Percentiles rank a stretch among this genome's conserved stretches.
Evolutionary conservation across 1,140 invertebrate genomes (phyloP).

Genomic region (Anthonomus grandis): DNA sequence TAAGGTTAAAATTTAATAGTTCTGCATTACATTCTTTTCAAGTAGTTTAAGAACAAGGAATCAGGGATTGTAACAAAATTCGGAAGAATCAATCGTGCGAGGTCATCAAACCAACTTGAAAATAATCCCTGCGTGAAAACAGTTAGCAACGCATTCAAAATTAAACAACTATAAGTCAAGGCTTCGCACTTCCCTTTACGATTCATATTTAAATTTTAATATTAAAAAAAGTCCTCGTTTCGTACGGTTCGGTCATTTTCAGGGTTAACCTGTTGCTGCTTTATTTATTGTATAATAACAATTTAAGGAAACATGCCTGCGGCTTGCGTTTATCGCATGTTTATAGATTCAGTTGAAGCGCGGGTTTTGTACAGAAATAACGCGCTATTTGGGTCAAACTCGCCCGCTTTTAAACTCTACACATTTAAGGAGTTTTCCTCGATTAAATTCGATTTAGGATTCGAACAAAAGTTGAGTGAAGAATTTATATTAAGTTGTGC

Average conservation of each 20-base stretch:
- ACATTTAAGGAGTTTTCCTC: too few species aligned
- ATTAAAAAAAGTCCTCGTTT: not conserved
- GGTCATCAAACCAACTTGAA: too few species aligned
- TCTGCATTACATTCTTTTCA: too few species aligned
- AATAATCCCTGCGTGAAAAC: too few species aligned
- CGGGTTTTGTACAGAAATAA: constrained; percentile 1
- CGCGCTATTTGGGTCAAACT: constrained; percentile 1
- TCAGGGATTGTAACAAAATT: too few species aligned
- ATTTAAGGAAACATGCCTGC: not conserved
- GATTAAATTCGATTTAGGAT: not conserved
- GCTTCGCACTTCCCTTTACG: too few species aligned
- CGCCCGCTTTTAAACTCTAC: too few species aligned
- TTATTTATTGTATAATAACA: not conserved
- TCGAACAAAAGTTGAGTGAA: not conserved
- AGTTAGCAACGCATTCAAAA: too few species aligned
- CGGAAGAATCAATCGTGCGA: too few species aligned
- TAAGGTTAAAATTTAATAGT: too few species aligned
- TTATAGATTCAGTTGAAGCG: not conserved
- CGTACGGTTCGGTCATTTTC: not conserved
- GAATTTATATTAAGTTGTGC: not conserved
- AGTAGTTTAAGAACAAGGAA: too few species aligned
- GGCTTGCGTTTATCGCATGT: not conserved
- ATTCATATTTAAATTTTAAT: not conserved
- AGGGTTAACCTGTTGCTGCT: not conserved
- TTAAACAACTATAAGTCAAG: too few species aligned